These are phyloP conservation scores for Epistrophella euchroma DNA, from an alignment of 2,888 invertebrate species.

Conservation along the genomic window DNA sequence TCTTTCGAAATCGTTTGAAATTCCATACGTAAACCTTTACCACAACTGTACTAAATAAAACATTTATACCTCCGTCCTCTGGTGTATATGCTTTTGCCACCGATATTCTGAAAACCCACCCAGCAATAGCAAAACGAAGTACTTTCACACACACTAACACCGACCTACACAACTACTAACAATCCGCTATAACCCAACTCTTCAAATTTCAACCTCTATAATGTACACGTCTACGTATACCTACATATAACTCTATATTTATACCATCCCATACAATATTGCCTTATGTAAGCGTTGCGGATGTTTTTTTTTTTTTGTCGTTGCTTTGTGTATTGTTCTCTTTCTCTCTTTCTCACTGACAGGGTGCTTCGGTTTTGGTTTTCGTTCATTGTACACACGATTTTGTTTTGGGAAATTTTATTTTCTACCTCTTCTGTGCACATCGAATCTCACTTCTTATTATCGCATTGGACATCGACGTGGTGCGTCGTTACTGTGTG, in stretches of 20 bases:
- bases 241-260: constrained; percentile 30
- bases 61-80: constrained; percentile 30
- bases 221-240: constrained; percentile 13
- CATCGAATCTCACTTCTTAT: constrained; percentile 59
- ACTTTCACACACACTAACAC: constrained; percentile 15
- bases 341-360: constrained; percentile 70
- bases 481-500: constrained; percentile 63
- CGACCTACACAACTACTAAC: constrained; percentile 22
- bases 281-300: constrained; percentile 75
- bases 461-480: constrained; percentile 72
- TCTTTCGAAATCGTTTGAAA: constrained; percentile 2
- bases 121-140: constrained; percentile 38
- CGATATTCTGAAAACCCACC: constrained; percentile 35
- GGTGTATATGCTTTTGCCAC: constrained; percentile 42
- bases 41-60: constrained; percentile 57
- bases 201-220: constrained; percentile 39
- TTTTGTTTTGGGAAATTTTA: constrained; percentile 68
- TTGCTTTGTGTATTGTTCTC: constrained; percentile 52
- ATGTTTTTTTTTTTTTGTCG: constrained; percentile 46
- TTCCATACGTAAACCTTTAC: constrained; percentile 27
- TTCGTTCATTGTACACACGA: constrained; percentile 30
- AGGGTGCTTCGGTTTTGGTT: constrained; percentile 65
- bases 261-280: constrained; percentile 33
- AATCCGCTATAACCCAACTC: constrained; percentile 19
- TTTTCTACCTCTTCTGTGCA: constrained; percentile 61